A percentile compares a stretch with the other conserved stretches of the same genome.
These are phyloP conservation scores for Myocastor coypus DNA, from an alignment of 2,113 vertebrate species.

Conservation along the genomic window DNA sequence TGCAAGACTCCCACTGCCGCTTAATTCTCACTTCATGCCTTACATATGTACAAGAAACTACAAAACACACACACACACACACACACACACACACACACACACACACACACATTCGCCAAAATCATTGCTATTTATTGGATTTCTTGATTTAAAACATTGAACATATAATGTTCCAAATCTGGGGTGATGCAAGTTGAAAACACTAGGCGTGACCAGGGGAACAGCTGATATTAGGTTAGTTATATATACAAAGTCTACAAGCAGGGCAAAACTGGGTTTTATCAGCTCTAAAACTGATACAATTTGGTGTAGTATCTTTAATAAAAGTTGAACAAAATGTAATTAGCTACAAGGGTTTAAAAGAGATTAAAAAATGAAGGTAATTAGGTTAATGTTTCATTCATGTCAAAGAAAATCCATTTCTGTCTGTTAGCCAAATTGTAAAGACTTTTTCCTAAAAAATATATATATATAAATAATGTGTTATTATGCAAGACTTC, in stretches of 20 bases:
- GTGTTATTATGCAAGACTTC: not conserved
- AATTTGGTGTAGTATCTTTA: not conserved
- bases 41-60: not conserved
- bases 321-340: not conserved
- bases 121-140: not conserved
- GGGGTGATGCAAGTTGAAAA: not conserved
- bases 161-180: not conserved
- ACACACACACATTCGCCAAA: not conserved
- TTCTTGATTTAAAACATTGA: constrained; percentile 33
- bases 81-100: not conserved
- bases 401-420: not conserved
- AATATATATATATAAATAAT: not conserved
- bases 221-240: not conserved
- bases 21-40: not conserved
- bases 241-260: not conserved
- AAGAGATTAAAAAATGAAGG: not conserved
- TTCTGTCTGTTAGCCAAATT: not conserved
- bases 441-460: not conserved
- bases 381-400: not conserved
- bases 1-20: not conserved
- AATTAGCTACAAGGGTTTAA: not conserved
- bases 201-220: not conserved
- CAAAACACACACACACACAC: not conserved
- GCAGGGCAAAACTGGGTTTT: not conserved
- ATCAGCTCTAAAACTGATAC: not conserved